These are phyloP conservation scores for Ypsolopha sequella DNA, from an alignment of 2,888 invertebrate genomes.

Conservation along the genomic window DNA sequence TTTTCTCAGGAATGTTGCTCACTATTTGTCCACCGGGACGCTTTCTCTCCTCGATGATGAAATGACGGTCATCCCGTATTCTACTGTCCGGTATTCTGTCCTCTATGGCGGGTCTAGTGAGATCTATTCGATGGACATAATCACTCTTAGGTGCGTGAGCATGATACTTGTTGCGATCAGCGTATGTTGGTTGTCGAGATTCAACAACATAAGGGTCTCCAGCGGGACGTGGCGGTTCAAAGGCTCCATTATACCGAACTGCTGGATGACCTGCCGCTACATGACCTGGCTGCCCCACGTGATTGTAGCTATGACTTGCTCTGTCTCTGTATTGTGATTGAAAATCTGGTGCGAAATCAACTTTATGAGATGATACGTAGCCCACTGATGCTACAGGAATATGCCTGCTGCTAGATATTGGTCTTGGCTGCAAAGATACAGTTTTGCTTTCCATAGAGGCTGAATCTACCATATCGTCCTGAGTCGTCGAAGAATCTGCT, in stretches of 20 bases:
- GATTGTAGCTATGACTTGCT: slow-evolving; percentile 27
- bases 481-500: slow-evolving; percentile 89
- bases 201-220: slow-evolving; percentile 41
- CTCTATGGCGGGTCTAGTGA: slow-evolving; percentile 42
- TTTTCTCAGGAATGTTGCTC: slow-evolving; percentile 64
- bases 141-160: slow-evolving; percentile 35
- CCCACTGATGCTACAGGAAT: slow-evolving; percentile 25
- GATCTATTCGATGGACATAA: slow-evolving; percentile 60
- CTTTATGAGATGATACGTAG: slow-evolving; percentile 73
- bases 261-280: slow-evolving; percentile 27
- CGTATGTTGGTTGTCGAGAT: slow-evolving; percentile 42
- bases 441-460: slow-evolving; percentile 43
- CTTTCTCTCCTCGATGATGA: slow-evolving; percentile 57
- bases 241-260: slow-evolving; percentile 43
- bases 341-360: slow-evolving; percentile 85
- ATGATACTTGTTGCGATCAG: slow-evolving; percentile 42
- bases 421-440: slow-evolving; percentile 35
- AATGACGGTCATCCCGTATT: slow-evolving; percentile 50
- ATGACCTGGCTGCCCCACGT: slow-evolving; percentile 2
- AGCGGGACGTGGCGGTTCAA: slow-evolving; percentile 33
- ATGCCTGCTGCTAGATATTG: slow-evolving; percentile 35
- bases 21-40: slow-evolving; percentile 46
- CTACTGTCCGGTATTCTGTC: slow-evolving; percentile 42
- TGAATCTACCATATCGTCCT: slow-evolving; percentile 72
- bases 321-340: slow-evolving; percentile 60